Percentiles rank a stretch among this genome's conserved stretches.
Conservation (phyloP, 2,113 vertebrate species). For the Barbus barbus region DNA sequence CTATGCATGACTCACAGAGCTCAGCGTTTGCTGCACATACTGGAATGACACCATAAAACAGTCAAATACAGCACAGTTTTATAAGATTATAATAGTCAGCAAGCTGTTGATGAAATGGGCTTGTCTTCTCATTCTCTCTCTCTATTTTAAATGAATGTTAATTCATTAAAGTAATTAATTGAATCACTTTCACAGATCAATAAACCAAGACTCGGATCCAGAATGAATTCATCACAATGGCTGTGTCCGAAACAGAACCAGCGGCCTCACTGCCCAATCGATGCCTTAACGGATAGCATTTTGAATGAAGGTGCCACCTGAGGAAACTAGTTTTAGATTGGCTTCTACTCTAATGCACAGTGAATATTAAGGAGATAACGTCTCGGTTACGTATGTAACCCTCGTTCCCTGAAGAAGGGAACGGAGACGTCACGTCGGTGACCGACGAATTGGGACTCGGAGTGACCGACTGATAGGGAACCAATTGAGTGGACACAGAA, state of each 20-base stretch:
- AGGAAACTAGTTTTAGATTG: background rate
- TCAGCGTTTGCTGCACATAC: background rate
- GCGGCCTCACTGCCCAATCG: background rate
- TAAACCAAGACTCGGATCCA: background rate
- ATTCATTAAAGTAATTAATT: conserved; percentile 11
- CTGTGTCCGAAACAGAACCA: background rate
- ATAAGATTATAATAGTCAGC: background rate
- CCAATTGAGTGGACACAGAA: background rate
- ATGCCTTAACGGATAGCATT: background rate
- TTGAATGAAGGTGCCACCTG: background rate
- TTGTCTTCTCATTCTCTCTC: background rate
- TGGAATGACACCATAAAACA: background rate
- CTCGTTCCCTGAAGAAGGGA: too few species aligned
- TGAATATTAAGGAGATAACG: background rate
- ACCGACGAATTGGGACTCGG: too few species aligned
- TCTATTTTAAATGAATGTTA: background rate
- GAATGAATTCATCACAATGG: background rate
- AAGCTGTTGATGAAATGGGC: conserved; percentile 5
- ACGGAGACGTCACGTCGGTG: too few species aligned
- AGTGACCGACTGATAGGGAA: too few species aligned
- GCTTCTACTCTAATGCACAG: background rate
- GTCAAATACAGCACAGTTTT: background rate
- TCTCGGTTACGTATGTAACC: too few species aligned
- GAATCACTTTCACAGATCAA: conserved; percentile 26
- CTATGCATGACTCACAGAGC: background rate